Percentiles rank a stretch among this genome's conserved stretches.
Conservation (phyloP, 2,888 invertebrate genomes). For the Oegoconia quadripuncta region DNA sequence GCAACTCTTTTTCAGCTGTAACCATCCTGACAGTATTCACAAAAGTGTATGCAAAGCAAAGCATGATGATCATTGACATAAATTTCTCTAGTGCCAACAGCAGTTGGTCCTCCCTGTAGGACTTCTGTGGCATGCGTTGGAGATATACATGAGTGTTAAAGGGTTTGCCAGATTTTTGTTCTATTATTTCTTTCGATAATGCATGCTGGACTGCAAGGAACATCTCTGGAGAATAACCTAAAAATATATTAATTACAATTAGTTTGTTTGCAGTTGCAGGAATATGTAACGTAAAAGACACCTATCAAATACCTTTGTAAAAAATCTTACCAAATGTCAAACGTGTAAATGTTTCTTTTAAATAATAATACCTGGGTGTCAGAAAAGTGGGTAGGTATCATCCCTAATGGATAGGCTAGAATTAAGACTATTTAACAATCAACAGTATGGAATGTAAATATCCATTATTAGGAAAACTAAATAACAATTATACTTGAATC, state of each 20-base stretch:
- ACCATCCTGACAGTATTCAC: slow-evolving; percentile 88
- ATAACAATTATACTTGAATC: too few relatives aligned
- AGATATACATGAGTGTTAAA: slow-evolving; percentile 68
- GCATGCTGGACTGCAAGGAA: slow-evolving; percentile 67
- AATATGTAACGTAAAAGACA: too few relatives aligned
- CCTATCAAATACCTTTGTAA: too few relatives aligned
- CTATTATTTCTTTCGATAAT: slow-evolving; percentile 63
- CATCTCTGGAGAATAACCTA: slow-evolving; percentile 69
- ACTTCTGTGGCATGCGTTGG: slow-evolving; percentile 85
- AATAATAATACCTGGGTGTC: too few relatives aligned
- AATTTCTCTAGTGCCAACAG: slow-evolving; percentile 83
- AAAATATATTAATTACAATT: slow-evolving; percentile 25
- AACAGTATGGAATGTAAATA: too few relatives aligned
- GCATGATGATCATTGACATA: slow-evolving; percentile 88
- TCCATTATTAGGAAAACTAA: too few relatives aligned
- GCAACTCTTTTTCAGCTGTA: slow-evolving; percentile 87
- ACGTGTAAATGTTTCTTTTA: too few relatives aligned
- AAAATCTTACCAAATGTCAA: too few relatives aligned
- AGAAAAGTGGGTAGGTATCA: too few relatives aligned
- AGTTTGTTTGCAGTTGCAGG: too few relatives aligned
- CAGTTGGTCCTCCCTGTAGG: slow-evolving; percentile 84
- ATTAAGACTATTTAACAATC: too few relatives aligned
- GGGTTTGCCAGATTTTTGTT: slow-evolving; percentile 51
- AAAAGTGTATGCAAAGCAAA: slow-evolving; percentile 90
- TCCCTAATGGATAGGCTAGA: too few relatives aligned